phyloP scores from a whole-genome alignment of 2,113 vertebrate genomes.

The Pristiophorus japonicus region DNA sequence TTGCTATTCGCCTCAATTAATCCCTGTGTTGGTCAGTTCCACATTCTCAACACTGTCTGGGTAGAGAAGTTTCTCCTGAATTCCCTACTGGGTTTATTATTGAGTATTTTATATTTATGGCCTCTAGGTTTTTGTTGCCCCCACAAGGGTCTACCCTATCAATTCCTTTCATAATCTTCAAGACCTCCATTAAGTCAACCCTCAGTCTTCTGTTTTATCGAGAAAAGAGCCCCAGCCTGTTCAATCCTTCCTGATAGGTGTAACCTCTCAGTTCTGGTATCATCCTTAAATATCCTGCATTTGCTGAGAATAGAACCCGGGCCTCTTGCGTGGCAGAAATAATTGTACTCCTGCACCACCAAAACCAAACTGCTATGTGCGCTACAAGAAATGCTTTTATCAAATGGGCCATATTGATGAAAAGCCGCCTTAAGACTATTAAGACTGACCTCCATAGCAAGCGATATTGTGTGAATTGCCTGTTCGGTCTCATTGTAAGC shows the following conservation, averaged over 20 bases:
- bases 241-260: neutral
- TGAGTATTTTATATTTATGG: neutral
- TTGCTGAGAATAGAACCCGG: neutral
- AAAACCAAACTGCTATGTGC: neutral
- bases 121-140: neutral
- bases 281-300: neutral
- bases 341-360: neutral
- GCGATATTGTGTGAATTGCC: conserved; percentile 79
- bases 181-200: neutral
- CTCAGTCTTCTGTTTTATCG: neutral
- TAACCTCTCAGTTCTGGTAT: neutral
- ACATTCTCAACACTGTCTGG: neutral
- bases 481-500: conserved; percentile 87
- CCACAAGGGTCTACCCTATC: neutral
- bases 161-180: neutral
- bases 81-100: neutral
- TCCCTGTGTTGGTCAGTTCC: neutral
- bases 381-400: neutral
- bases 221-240: no score
- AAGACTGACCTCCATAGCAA: conserved; percentile 86
- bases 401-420: neutral
- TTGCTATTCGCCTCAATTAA: neutral
- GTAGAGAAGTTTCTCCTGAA: neutral
- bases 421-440: neutral
- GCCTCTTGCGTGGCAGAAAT: neutral